Percentiles rank a stretch among this genome's conserved stretches.
Evolutionary conservation across 2,797 vertebrate species (phyloP).

Genomic region (Urophycis tenuis): DNA sequence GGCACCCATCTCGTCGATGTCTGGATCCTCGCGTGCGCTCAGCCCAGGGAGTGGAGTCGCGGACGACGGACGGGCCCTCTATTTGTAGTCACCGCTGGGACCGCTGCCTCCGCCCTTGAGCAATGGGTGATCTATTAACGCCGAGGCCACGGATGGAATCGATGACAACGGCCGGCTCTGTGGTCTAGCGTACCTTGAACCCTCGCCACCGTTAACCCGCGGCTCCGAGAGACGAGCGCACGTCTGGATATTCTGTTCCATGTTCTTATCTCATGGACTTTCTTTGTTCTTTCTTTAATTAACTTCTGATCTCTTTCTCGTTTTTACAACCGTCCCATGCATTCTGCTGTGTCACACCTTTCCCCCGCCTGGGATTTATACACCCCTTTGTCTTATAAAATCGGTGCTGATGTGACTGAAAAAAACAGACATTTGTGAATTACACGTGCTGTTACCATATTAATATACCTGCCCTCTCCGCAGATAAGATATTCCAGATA

Average conservation of each 20-base stretch:
- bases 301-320: neutral
- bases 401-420: neutral
- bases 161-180: neutral
- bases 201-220: neutral
- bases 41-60: neutral
- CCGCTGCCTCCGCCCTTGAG: neutral
- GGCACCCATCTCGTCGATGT: constrained; percentile 66
- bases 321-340: neutral
- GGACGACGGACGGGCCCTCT: constrained; percentile 18
- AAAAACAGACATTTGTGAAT: neutral
- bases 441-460: too few relatives aligned
- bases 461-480: too few relatives aligned
- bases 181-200: neutral
- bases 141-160: neutral
- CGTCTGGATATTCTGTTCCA: neutral
- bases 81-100: constrained; percentile 30
- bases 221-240: too few relatives aligned
- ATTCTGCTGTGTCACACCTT: neutral
- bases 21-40: neutral
- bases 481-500: too few relatives aligned
- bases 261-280: neutral
- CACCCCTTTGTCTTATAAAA: neutral
- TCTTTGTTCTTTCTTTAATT: neutral
- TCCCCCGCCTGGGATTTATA: neutral
- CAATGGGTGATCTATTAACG: constrained; percentile 3